These are phyloP conservation scores for Pygocentrus nattereri DNA, from an alignment of 2,797 vertebrate genomes.

Conservation along the genomic window DNA sequence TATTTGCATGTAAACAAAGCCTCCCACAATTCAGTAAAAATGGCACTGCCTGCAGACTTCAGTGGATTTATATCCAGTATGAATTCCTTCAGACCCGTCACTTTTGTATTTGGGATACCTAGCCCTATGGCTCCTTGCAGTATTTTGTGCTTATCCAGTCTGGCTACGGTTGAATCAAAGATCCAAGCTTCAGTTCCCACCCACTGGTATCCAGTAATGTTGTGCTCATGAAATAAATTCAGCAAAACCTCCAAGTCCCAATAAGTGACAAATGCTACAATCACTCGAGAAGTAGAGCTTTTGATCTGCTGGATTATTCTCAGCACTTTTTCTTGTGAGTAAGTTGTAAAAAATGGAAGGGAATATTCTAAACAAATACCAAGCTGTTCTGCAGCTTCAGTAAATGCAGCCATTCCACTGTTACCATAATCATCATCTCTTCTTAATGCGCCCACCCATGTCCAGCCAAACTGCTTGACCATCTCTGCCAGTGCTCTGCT, in stretches of 20 bases:
- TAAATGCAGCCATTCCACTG: slow-evolving; percentile 49
- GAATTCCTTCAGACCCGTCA: slow-evolving; percentile 71
- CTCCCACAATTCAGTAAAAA: slow-evolving; percentile 75
- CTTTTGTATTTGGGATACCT: slow-evolving; percentile 70
- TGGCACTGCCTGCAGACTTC: slow-evolving; percentile 56
- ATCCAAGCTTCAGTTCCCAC: slow-evolving; percentile 68
- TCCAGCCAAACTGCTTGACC: slow-evolving; percentile 56
- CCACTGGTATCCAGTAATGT: no score
- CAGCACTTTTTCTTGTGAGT: slow-evolving; percentile 57
- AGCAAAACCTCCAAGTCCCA: slow-evolving; percentile 53
- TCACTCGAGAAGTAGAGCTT: slow-evolving; percentile 59
- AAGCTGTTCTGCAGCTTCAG: slow-evolving; percentile 53
- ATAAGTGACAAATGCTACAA: slow-evolving; percentile 60
- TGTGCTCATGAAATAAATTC: slow-evolving; percentile 60
- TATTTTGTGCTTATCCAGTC: slow-evolving; percentile 63
- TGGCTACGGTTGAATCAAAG: slow-evolving; percentile 67
- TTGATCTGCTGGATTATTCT: slow-evolving; percentile 59
- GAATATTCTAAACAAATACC: slow-evolving; percentile 66
- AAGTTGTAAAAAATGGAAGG: slow-evolving; percentile 56
- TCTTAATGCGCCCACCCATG: slow-evolving; percentile 71
- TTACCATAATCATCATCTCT: slow-evolving; percentile 69
- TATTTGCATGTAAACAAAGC: slow-evolving; percentile 69
- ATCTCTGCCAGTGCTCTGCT: slow-evolving; percentile 74
- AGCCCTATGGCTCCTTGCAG: slow-evolving; percentile 77
- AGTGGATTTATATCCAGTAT: slow-evolving; percentile 68